A percentile compares a stretch with the other conserved stretches of the same genome.
These are phyloP conservation scores for Mormyrus iriodes DNA, from an alignment of 2,113 vertebrate genomes.

Conservation along the genomic window DNA sequence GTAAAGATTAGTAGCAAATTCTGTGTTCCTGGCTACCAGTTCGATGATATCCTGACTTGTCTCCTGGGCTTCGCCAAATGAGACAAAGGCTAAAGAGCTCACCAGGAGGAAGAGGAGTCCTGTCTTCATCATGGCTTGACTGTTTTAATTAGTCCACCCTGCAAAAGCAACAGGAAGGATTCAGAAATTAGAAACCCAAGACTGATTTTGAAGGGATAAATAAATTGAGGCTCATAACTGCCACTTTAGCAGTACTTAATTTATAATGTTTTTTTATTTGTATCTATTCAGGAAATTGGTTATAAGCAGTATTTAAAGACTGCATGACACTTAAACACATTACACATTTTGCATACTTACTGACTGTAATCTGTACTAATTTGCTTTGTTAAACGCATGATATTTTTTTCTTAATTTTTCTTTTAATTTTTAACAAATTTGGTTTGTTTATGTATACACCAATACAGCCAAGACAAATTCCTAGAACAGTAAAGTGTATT, in stretches of 20 bases:
- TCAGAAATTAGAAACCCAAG: not conserved
- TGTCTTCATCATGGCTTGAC: constrained; percentile 24
- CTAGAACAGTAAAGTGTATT: not conserved
- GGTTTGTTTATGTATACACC: not conserved
- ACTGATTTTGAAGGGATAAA: not conserved
- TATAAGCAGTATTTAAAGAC: not conserved
- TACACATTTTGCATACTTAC: not conserved
- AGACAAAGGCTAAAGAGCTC: constrained; percentile 13
- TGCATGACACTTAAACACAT: not conserved
- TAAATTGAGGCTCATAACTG: not conserved
- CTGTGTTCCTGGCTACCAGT: constrained; percentile 53
- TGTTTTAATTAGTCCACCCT: constrained; percentile 4
- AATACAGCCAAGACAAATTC: not conserved
- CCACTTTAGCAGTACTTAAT: not conserved
- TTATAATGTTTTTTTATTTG: not conserved
- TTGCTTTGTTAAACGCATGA: not conserved
- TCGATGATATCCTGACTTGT: constrained; percentile 33
- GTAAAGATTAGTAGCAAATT: constrained; percentile 74
- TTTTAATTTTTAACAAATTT: not conserved
- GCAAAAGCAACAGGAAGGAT: not conserved
- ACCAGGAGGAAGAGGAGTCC: constrained; percentile 23
- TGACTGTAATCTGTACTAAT: not conserved
- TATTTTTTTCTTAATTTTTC: not conserved
- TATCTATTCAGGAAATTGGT: not conserved
- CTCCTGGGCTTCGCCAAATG: not conserved